Evolutionary conservation across 2,888 invertebrate species (phyloP), one percentile per base, ranked within the genome.

Genomic region (Sylvicola fuscatus): DNA sequence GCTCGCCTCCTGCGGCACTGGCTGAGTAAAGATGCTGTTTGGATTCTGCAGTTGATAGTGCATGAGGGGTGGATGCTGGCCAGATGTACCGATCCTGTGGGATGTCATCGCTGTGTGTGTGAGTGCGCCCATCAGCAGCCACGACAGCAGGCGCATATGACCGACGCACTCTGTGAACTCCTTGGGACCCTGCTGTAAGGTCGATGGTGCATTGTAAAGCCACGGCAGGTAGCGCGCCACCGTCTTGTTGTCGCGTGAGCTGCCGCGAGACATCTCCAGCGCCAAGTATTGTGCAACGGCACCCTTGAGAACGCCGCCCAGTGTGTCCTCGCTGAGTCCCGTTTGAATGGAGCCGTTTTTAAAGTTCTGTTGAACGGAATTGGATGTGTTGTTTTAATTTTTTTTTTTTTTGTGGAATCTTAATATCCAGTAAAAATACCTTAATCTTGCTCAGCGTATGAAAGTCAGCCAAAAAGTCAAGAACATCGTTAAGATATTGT

Each of bases 401-500:
- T 6, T 13, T 13, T 7, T 21, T 4, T 6, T 21, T 21, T 21
- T 21, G n/a, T n/a, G n/a, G n/a, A 34, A 34, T 32, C 5, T 15
- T 30, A 29, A 34, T 34, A 26, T 34, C 21, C 15, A 3, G 1
- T 27, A 32, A 14, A 38, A 3, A 13, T 14, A 89, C 90, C 76
- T 95, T 97, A 43, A 98, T 79, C 68, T 93, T 95, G 46, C 84
- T 86, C 37, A 98, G 68, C 1, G 95, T 86, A 52, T 98, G 92
- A 43, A 95, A 84, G 58, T 98, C 98, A 8, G 87, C 80, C 42
- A 99, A 66, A 55, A 98, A 86, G 43, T 97, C 97, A 30, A 97
- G 65, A 44, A 90, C 80, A 57, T 99, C 98, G 14, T 75, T 73
- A 37, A 97, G 68, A 55, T 93, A 86, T 38, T 83, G 80, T 16